These are phyloP conservation scores for Neomorphus geoffroyi DNA, from an alignment of 2,797 vertebrate genomes.

Conservation along the genomic window DNA sequence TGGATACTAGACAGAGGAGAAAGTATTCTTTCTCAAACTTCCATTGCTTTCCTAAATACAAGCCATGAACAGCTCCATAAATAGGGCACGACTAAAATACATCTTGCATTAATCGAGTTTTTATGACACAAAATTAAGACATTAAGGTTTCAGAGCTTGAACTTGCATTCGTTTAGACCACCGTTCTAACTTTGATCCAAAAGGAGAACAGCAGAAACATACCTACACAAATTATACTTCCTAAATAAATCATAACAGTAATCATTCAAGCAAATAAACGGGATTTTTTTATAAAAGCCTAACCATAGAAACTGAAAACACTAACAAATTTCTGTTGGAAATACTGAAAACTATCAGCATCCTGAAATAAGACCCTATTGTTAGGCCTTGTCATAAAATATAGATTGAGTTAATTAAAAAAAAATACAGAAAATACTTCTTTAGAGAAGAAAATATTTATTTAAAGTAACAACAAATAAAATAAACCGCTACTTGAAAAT, in stretches of 20 bases:
- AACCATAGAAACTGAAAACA: not conserved
- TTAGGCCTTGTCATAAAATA: not conserved
- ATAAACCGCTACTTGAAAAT: not conserved
- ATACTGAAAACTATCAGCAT: not conserved
- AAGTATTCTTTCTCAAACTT: not conserved
- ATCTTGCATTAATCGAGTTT: not conserved
- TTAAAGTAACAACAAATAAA: constrained; percentile 24
- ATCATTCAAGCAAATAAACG: not conserved
- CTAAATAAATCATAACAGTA: constrained; percentile 39
- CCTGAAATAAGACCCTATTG: not conserved
- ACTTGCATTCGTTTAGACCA: constrained; percentile 31
- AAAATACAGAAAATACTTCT: not conserved
- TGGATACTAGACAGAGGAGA: not conserved
- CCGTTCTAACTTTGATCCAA: not conserved
- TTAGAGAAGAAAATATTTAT: not conserved
- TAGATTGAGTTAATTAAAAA: not conserved
- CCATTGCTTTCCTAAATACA: not conserved
- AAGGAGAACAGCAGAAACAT: constrained; percentile 18
- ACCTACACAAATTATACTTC: constrained; percentile 33
- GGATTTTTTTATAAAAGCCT: not conserved
- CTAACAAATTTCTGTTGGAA: not conserved
- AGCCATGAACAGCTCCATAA: not conserved
- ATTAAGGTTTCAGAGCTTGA: constrained; percentile 18
- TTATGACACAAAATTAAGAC: not conserved
- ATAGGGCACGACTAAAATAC: not conserved